These are phyloP conservation scores for Agrochola litura DNA, from an alignment of 2,888 invertebrate genomes.

Conservation along the genomic window DNA sequence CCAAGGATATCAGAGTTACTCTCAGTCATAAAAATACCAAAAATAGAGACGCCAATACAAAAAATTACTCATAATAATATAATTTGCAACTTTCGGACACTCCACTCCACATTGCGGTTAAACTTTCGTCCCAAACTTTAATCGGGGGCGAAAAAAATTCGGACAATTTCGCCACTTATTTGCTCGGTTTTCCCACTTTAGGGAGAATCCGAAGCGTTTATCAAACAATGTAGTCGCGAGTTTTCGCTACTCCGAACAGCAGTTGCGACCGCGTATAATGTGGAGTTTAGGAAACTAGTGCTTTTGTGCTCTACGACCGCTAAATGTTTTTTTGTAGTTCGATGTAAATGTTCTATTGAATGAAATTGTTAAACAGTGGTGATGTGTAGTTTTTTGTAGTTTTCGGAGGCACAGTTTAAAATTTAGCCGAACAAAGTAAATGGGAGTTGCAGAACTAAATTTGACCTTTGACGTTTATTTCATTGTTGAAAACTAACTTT, in stretches of 20 bases:
- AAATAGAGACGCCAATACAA: not conserved
- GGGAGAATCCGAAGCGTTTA: constrained; percentile 40
- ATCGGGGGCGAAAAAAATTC: constrained; percentile 40
- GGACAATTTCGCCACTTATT: constrained; percentile 49
- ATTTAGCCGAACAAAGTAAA: not conserved
- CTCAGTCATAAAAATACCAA: not conserved
- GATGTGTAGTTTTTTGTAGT: not conserved
- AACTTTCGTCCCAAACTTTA: constrained; percentile 51
- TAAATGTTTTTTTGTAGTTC: constrained; percentile 3
- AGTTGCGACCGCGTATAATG: constrained; percentile 35
- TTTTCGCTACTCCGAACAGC: constrained; percentile 45
- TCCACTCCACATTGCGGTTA: constrained; percentile 39
- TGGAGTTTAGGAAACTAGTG: constrained; percentile 46
- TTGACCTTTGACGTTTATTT: not conserved
- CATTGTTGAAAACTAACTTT: not conserved
- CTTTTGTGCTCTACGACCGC: not conserved
- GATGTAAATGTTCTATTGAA: not conserved
- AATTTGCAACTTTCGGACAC: constrained; percentile 41
- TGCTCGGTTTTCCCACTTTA: constrained; percentile 37
- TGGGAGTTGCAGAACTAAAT: not conserved
- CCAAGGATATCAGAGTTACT: not conserved
- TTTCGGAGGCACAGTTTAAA: not conserved
- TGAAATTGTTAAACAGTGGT: constrained; percentile 20
- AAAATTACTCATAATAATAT: constrained; percentile 27
- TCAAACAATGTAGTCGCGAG: constrained; percentile 49